Base-by-base conservation (phyloP, 2,888 invertebrate genomes). In the Nasonia oneida region DNA sequence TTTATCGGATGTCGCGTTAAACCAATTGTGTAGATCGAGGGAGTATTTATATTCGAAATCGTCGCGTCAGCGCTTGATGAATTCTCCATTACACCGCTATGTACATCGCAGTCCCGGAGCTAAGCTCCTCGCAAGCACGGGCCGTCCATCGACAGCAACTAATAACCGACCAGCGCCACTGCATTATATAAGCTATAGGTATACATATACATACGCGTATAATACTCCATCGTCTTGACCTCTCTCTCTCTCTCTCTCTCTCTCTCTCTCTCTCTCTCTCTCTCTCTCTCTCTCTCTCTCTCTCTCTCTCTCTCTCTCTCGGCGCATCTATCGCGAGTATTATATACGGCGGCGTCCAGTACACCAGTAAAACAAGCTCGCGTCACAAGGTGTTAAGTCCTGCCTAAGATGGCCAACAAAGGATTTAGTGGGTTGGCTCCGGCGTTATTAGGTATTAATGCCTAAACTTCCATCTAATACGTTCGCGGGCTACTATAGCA, bases 381-480 rank as follows among this genome's bases (percentile, higher is more conserved):
- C 76, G 82, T 78, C 85, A 57, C 87, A 89, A 90, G 91, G 91
- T 89, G 90, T 89, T 91, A 91, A 92, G 91, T 90, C 91, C 83
- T 83, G 88, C 86, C 89, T 89, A 91, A 91, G 92, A 91, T 90
- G 91, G 90, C 92, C 91, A 91, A 92, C 92, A 91, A 92, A 92
- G 92, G 93, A 92, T 92, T 92, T 91, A 90, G 89, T 88, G 90
- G 87, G 15, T 53, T 57, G 42, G 64, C 33, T 12, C 29, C 90
- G 90, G 89, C 89, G 91, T 93, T 93, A 93, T 93, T 93, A 93
- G 92, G 91, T 93, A 93, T 93, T 93, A 93, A 93, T 93, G 91
- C 92, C 81, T 90, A 90, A 92, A 93, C 90, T 90, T 90, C 90
- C 91, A 90, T 90, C 91, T 91, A 91, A 91, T 91, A 90, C 90